Evolutionary conservation across 2,113 vertebrate species (phyloP).

Genomic region (Columba janthina): DNA sequence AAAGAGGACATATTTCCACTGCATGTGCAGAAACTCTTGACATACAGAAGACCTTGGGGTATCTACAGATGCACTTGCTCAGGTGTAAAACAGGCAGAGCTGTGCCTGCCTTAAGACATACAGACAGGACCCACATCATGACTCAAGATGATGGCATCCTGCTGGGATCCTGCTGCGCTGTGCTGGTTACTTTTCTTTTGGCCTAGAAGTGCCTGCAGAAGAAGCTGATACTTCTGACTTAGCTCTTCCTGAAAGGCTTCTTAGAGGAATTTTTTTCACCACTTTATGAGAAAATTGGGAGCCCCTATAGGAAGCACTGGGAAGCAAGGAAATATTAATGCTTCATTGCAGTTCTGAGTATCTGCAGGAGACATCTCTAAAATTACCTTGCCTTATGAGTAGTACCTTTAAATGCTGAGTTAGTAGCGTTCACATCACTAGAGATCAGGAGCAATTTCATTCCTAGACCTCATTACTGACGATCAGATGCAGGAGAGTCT

Average conservation of each 20-base stretch:
- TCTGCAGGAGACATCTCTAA: background rate
- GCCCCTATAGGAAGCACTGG: background rate
- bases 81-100: background rate
- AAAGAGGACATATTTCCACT: background rate
- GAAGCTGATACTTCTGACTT: background rate
- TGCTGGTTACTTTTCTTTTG: background rate
- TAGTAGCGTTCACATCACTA: background rate
- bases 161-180: background rate
- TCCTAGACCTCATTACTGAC: background rate
- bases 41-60: background rate
- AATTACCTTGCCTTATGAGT: background rate
- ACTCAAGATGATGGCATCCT: background rate
- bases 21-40: background rate
- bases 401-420: background rate
- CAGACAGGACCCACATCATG: rapidly evolving
- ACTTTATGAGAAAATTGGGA: background rate
- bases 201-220: background rate
- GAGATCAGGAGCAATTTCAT: background rate
- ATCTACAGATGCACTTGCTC: background rate
- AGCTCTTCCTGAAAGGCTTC: background rate
- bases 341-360: background rate
- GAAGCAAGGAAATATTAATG: background rate
- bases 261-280: background rate
- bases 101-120: background rate
- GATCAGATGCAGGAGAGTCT: background rate